Evolutionary conservation across 2,113 vertebrate species (phyloP).

Genomic region (Ceyx margarethae): DNA sequence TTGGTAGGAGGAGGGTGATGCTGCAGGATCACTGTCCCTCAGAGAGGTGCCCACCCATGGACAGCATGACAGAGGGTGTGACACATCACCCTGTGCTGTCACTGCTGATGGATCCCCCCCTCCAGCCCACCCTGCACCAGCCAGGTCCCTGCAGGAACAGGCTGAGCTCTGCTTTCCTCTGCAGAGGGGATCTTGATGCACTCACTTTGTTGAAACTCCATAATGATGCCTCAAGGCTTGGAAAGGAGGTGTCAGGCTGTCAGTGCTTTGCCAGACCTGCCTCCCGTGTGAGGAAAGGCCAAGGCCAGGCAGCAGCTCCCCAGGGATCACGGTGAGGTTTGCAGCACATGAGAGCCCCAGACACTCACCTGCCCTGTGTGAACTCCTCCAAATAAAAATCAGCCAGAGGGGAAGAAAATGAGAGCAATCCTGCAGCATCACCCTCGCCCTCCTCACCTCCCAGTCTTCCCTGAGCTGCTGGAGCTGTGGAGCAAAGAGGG

Average conservation of each 20-base stretch:
- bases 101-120: background rate
- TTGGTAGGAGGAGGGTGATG: fast-evolving
- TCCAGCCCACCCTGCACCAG: background rate
- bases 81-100: fast-evolving
- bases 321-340: background rate
- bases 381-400: background rate
- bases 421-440: background rate
- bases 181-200: background rate
- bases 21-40: background rate
- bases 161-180: background rate
- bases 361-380: fast-evolving
- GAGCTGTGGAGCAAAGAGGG: background rate
- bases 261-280: background rate
- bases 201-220: background rate
- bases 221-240: background rate
- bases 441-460: background rate
- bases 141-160: background rate
- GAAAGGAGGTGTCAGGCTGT: background rate
- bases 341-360: background rate
- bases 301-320: background rate
- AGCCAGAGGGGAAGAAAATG: background rate
- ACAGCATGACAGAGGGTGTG: background rate
- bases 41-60: background rate
- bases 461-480: conserved; percentile 14
- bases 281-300: background rate